Evolutionary conservation across 2,113 vertebrate species (phyloP).

Genomic region (Grantiella picta): DNA sequence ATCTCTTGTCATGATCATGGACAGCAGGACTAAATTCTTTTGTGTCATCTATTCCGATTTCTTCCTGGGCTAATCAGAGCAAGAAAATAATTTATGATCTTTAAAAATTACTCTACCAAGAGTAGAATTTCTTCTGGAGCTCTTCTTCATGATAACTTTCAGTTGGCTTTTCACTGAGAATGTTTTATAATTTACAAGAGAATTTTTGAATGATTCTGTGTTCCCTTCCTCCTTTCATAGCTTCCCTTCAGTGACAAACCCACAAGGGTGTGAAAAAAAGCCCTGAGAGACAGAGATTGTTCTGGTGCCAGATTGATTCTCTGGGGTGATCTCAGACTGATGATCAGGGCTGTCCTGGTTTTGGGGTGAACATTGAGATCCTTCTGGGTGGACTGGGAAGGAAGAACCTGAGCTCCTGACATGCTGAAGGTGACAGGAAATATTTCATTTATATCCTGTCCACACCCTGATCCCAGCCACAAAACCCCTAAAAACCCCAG

Average conservation of each 20-base stretch:
- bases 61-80: background rate
- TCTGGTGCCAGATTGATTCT: background rate
- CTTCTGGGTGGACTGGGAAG: background rate
- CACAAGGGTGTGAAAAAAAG: background rate
- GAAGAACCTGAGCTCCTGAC: background rate
- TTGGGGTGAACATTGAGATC: background rate
- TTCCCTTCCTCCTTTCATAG: background rate
- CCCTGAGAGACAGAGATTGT: background rate
- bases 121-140: background rate
- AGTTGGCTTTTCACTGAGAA: background rate
- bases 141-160: background rate
- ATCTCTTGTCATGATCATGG: too few relatives aligned
- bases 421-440: background rate
- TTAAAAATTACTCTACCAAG: background rate
- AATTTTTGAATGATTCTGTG: background rate
- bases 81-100: background rate
- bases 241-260: fast-evolving
- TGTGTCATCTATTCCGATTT: background rate
- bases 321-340: background rate
- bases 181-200: background rate
- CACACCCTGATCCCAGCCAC: background rate
- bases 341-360: background rate
- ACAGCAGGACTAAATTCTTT: background rate
- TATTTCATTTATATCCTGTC: too few relatives aligned
- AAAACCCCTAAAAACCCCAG: too few relatives aligned